Evolutionary conservation across 1,140 invertebrate species (phyloP), one percentile per base, ranked within the genome.

Genomic region (Brachionus plicatilis): DNA sequence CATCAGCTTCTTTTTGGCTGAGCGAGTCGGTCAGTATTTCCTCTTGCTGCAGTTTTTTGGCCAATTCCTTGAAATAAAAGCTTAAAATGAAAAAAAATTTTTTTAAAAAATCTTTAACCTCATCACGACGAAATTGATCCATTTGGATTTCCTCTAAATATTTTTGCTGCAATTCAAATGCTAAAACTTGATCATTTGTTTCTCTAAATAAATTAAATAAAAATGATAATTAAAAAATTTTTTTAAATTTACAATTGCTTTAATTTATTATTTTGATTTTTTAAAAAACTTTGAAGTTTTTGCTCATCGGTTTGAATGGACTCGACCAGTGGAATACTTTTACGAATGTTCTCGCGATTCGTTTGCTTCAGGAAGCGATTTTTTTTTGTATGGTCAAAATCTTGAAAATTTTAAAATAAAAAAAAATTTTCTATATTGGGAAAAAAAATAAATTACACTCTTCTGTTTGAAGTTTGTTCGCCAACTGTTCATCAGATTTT

Each of bases 381-480:
- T 50, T 76, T 76, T 53, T 76, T 76, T 9, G 17, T 50, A 27
- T 76, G 72, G 33, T 76, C 72, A 47, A 76, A 76, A 29, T 47
- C 72, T 76, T 76, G 4, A 29, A 75, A 37, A 37, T 37, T 37
- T 37, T 6, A 2, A 75, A 75, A 20, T 47, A 17, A 8, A 47
- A 50, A 2, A 76, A 9, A 47, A 50, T 50, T 53, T 17, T 29
- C 24, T 75, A 43, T 8, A 75, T 11, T 20, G 17, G 3, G 17
- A 43, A 75, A 45, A 43, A 75, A 43, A 5, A 17, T 17, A 17
- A 24, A 2, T 76, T 47, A 76, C 72, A 76, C 24, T 76, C 72
- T 76, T 76, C 72, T 27, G 41, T 76, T 50, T 76, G 72, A 47
- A 76, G 43, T 9, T 76, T 76, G 43, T 76, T 76, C 5, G 72